A percentile compares a stretch with the other conserved stretches of the same genome.
Conservation (phyloP, 2,888 invertebrate genomes). For the Marronus borbonicus region DNA sequence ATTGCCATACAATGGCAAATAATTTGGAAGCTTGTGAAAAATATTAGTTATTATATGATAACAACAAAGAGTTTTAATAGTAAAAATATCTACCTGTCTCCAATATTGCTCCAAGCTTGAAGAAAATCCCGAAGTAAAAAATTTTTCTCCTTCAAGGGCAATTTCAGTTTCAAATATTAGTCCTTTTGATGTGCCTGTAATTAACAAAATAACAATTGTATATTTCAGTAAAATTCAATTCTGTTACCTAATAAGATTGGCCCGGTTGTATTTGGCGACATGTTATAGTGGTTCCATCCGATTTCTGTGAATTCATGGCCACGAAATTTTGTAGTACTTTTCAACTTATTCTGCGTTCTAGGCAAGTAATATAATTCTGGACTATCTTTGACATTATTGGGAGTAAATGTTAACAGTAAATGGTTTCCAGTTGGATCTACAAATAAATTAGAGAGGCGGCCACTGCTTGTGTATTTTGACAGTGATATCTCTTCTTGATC, state of each 20-base stretch:
- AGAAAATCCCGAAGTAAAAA: constrained; percentile 81
- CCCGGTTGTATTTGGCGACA: constrained; percentile 81
- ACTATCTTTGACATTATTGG: constrained; percentile 73
- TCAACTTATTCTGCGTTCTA: constrained; percentile 82
- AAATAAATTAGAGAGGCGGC: constrained; percentile 80
- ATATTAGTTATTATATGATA: constrained; percentile 55
- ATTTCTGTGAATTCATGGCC: constrained; percentile 92
- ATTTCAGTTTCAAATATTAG: constrained; percentile 93
- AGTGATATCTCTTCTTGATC: constrained; percentile 51
- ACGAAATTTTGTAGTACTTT: constrained; percentile 76
- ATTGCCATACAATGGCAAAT: constrained; percentile 81
- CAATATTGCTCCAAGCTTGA: constrained; percentile 84
- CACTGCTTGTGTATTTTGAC: constrained; percentile 76
- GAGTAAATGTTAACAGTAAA: constrained; percentile 82
- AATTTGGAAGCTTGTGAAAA: constrained; percentile 83
- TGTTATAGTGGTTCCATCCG: constrained; percentile 88
- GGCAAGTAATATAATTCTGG: constrained; percentile 89
- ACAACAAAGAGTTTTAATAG: constrained; percentile 4
- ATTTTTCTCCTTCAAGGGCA: constrained; percentile 84
- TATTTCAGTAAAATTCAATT: not conserved
- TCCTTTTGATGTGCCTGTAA: constrained; percentile 89
- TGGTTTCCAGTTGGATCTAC: constrained; percentile 92
- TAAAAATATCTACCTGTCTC: constrained; percentile 56
- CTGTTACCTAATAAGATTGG: constrained; percentile 80
- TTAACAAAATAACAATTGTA: not conserved